Conservation (phyloP, 64 coral and sea anemone species). For the Porites australiensis region DNA sequence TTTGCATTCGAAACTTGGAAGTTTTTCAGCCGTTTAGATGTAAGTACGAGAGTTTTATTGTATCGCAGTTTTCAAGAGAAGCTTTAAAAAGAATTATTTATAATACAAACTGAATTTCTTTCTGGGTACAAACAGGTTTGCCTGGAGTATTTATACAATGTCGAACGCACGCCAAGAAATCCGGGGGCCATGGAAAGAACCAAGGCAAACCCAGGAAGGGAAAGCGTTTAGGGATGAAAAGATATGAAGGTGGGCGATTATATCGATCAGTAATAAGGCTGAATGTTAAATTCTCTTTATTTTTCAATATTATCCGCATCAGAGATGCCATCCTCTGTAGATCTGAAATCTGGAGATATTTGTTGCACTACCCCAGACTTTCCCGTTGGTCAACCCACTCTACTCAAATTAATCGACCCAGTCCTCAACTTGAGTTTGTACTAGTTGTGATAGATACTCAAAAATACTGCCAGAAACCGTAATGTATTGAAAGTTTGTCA, state of each 20-base stretch:
- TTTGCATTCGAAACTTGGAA: slow-evolving; percentile 26
- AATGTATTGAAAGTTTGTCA: too few species aligned
- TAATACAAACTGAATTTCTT: neutral
- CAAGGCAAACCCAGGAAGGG: slow-evolving; percentile 94
- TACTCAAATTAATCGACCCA: too few species aligned
- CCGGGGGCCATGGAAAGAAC: slow-evolving; percentile 90
- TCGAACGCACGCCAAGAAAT: slow-evolving; percentile 86
- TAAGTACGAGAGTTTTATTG: neutral
- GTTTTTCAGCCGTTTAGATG: slow-evolving; percentile 20
- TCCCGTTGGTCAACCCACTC: too few species aligned
- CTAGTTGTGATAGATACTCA: too few species aligned
- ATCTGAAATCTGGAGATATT: too few species aligned
- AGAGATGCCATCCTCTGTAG: too few species aligned
- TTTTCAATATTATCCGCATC: neutral
- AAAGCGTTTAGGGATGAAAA: slow-evolving; percentile 88
- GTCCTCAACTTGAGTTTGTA: too few species aligned
- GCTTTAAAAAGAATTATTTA: neutral
- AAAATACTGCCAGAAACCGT: too few species aligned
- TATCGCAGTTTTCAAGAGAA: neutral
- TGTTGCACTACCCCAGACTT: too few species aligned
- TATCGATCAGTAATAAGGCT: neutral
- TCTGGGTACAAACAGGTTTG: slow-evolving; percentile 1
- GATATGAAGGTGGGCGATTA: slow-evolving; percentile 78
- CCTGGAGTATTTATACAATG: slow-evolving; percentile 9
- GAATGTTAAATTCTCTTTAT: neutral